Evolutionary conservation across 2,797 vertebrate species (phyloP), one percentile per base, ranked within the genome.

Genomic region (Botia kubotai): DNA sequence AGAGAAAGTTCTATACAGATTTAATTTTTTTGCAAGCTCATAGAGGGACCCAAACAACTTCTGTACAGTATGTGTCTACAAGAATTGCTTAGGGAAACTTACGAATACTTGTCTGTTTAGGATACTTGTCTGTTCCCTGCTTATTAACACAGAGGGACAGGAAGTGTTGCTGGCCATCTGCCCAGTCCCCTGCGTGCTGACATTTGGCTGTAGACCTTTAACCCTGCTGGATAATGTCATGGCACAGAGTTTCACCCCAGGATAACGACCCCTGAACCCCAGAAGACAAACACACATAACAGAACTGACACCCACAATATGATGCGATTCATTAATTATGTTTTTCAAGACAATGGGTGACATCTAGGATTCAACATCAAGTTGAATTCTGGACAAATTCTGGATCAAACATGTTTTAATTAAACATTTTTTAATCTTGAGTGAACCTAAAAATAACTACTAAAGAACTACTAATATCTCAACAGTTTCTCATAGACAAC

Each of bases 171-270:
- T 88, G 75, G 6, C 93, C 93, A 94, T 92, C 93, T 94, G 93
- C 87, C 79, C 72, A 43, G 73, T 77, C 83, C 79, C 57, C 33
- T 68, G 83, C 39, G 67, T 23, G 48, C 71, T 90, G 90, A 92
- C 91, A 89, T 90, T 91, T 90, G 90, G 88, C 82, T 85, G 82
- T 17, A 68, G 87, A 91, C 92, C 92, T 92, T 89, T 93, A 86
- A 92, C 92, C 91, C 89, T 69, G 67, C 16, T 77, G 75, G 76
- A 84, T 90, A 91, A 92, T 91, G 90, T 91, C 90, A 90, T 72
- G 82, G 84, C 87, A 89, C 75, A 62, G 81, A 87, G 71, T 87
- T 81, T 89, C 88, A 88, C 69, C 68, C 79, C 26, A 85, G 76
- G 84, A 79, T 60, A 86, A 82, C 80, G 33, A 82, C 26, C 52